Conservation (phyloP, 2,797 vertebrate species). For the Poecilia picta region DNA sequence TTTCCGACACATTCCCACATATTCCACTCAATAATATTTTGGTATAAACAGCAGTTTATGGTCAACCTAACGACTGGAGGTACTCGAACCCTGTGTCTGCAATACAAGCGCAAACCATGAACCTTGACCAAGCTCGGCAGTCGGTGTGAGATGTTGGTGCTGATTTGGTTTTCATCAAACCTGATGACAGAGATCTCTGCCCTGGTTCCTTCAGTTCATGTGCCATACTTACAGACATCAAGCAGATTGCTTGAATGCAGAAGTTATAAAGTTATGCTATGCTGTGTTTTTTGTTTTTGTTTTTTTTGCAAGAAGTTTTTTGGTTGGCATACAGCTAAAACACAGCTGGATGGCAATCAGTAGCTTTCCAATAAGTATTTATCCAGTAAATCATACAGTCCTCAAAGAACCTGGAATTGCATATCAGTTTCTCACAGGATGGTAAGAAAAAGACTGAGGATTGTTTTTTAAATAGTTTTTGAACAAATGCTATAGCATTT, state of each 20-base stretch:
- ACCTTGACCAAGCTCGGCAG: neutral
- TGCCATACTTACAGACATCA: neutral
- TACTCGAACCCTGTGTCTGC: neutral
- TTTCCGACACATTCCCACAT: neutral
- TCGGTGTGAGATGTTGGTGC: neutral
- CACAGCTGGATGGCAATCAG: too few relatives aligned
- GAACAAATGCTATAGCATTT: neutral
- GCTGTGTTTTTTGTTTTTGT: neutral
- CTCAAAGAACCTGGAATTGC: neutral
- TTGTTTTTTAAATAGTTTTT: neutral
- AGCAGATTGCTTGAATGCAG: neutral
- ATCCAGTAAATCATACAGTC: neutral
- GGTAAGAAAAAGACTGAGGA: neutral
- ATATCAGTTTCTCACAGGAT: neutral
- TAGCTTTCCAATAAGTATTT: too few relatives aligned
- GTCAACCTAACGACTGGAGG: neutral
- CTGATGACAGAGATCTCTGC: neutral
- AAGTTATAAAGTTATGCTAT: neutral
- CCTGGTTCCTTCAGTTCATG: too few relatives aligned
- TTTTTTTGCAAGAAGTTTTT: neutral
- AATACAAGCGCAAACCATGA: too few relatives aligned
- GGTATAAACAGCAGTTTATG: neutral
- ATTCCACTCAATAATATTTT: neutral
- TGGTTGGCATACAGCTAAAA: too few relatives aligned
- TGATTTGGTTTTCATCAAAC: neutral